Percentiles rank a stretch among this genome's conserved stretches.
Conservation (phyloP, 2,797 vertebrate species). For the Lophotriccus pileatus region DNA sequence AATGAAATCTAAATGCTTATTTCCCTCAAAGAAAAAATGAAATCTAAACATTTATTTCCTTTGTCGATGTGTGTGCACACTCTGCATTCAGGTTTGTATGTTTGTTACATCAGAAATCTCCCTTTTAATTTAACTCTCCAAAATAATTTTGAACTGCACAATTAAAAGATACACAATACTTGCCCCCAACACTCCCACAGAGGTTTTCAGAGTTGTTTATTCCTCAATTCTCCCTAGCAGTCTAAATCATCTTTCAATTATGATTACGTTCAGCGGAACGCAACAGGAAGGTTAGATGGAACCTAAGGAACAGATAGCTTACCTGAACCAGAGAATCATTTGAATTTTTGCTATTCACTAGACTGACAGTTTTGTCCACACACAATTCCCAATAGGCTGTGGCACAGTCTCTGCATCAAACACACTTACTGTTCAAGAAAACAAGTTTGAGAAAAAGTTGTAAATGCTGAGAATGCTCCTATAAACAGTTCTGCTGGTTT, state of each 20-base stretch:
- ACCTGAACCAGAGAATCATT: not conserved
- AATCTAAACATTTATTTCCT: not conserved
- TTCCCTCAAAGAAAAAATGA: not conserved
- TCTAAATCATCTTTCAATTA: not conserved
- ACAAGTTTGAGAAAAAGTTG: not conserved
- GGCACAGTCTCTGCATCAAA: not conserved
- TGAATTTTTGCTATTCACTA: not conserved
- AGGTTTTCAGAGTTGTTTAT: not conserved
- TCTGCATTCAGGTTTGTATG: not conserved
- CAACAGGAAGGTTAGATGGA: not conserved
- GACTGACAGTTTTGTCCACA: not conserved
- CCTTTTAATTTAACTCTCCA: not conserved
- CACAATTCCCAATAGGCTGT: not conserved
- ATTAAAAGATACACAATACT: not conserved
- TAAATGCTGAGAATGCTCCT: not conserved
- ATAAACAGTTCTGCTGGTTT: not conserved
- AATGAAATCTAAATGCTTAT: not conserved
- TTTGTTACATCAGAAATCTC: not conserved
- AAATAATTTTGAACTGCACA: not conserved
- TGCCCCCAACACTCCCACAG: not conserved
- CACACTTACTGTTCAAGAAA: not conserved
- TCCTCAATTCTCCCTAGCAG: not conserved
- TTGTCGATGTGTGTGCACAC: rapidly evolving
- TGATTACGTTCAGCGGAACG: not conserved
- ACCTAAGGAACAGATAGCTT: not conserved